Percentiles rank a stretch among this genome's conserved stretches.
Evolutionary conservation across 2,797 vertebrate genomes (phyloP).

Genomic region (Cuniculus paca): DNA sequence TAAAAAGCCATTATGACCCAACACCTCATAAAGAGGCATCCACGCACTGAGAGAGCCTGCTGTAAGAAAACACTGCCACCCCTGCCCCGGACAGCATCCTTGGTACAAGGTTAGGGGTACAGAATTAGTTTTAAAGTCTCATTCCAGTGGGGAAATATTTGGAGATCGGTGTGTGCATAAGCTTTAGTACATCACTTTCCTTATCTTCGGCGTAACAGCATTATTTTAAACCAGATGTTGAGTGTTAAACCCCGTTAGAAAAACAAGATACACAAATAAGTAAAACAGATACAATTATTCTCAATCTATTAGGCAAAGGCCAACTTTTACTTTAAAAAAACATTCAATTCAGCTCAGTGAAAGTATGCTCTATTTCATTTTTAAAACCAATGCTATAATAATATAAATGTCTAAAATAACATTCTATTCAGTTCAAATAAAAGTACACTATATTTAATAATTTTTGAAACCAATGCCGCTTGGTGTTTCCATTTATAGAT

Average conservation of each 20-base stretch:
- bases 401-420: neutral
- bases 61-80: neutral
- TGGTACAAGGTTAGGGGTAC: neutral
- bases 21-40: neutral
- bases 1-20: neutral
- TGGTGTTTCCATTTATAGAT: neutral
- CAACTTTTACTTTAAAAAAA: slow-evolving; percentile 7
- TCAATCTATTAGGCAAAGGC: neutral
- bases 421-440: neutral
- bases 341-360: neutral
- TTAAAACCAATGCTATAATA: neutral
- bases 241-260: slow-evolving; percentile 46
- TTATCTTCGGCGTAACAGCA: neutral
- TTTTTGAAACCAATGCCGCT: neutral
- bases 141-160: neutral
- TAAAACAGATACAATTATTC: slow-evolving; percentile 15
- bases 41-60: neutral
- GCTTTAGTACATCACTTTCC: neutral
- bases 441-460: neutral
- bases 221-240: slow-evolving; percentile 19
- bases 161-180: neutral
- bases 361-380: neutral
- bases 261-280: neutral
- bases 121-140: neutral
- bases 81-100: neutral